Conservation (phyloP, 1,140 invertebrate species). For the Dendroctonus valens region DNA sequence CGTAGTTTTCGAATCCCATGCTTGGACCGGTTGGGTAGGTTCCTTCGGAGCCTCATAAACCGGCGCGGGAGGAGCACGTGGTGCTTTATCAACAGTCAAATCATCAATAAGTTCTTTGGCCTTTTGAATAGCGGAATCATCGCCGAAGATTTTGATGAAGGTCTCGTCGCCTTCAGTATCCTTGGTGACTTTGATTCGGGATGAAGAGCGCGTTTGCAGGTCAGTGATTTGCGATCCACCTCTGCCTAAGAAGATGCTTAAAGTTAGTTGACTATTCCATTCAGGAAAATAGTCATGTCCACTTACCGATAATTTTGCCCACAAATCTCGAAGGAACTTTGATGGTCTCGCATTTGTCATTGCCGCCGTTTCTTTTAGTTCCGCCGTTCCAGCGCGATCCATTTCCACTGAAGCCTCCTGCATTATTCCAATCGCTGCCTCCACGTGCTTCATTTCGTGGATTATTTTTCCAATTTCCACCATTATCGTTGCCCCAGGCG, state of each 20-base stretch:
- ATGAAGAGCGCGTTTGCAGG: slow-evolving; percentile 61
- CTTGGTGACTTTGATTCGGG: slow-evolving; percentile 53
- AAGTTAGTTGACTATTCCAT: slow-evolving; percentile 1
- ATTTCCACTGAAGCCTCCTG: background rate
- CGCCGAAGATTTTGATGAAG: slow-evolving; percentile 56
- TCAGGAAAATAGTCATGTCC: background rate
- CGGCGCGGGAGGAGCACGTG: no score
- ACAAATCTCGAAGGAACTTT: slow-evolving; percentile 21
- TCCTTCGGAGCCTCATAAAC: no score
- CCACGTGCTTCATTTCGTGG: background rate
- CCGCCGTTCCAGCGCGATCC: background rate
- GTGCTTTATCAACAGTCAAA: slow-evolving; percentile 39
- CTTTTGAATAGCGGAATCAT: slow-evolving; percentile 57
- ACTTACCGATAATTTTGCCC: slow-evolving; percentile 31
- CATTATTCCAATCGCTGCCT: background rate
- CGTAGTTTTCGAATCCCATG: no score
- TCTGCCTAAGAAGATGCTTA: slow-evolving; percentile 53
- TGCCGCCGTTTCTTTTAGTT: background rate
- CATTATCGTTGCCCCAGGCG: no score
- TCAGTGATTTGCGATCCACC: slow-evolving; percentile 75
- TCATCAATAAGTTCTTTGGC: slow-evolving; percentile 50
- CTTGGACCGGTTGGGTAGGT: no score
- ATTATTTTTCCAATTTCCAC: no score
- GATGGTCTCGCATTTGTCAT: slow-evolving; percentile 23
- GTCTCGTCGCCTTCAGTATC: slow-evolving; percentile 52